Percentiles rank a stretch among this genome's conserved stretches.
These are phyloP conservation scores for Elymnias hypermnestra DNA, from an alignment of 1,140 invertebrate genomes.

Conservation along the genomic window DNA sequence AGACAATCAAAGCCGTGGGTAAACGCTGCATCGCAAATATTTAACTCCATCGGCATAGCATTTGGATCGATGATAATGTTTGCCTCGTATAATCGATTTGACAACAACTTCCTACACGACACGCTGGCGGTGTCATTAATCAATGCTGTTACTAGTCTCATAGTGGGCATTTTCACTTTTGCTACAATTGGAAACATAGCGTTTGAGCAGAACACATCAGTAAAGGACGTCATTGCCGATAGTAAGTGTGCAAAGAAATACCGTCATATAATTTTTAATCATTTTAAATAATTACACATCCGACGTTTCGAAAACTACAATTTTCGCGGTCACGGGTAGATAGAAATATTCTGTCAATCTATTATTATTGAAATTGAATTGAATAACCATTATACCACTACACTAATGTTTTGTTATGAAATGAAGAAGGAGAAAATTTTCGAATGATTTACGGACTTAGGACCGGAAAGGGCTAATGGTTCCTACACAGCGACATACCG, in stretches of 20 bases:
- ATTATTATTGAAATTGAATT: too few species aligned
- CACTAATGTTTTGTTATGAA: too few species aligned
- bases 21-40: slow-evolving; percentile 93
- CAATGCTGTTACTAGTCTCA: slow-evolving; percentile 88
- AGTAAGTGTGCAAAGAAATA: slow-evolving; percentile 80
- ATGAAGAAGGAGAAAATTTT: too few species aligned
- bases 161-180: slow-evolving; percentile 92
- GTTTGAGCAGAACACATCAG: slow-evolving; percentile 84
- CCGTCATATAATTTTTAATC: too few species aligned
- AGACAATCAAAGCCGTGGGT: slow-evolving; percentile 92
- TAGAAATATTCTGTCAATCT: too few species aligned
- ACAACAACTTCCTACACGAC: slow-evolving; percentile 92
- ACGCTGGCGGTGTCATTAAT: slow-evolving; percentile 88
- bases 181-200: slow-evolving; percentile 92
- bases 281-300: too few species aligned
- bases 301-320: too few species aligned
- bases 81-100: slow-evolving; percentile 95
- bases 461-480: too few species aligned
- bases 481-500: too few species aligned
- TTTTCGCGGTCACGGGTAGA: too few species aligned
- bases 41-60: slow-evolving; percentile 94
- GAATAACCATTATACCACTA: too few species aligned
- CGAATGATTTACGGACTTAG: too few species aligned
- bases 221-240: slow-evolving; percentile 89
- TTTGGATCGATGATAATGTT: slow-evolving; percentile 96